Base-by-base conservation (phyloP, 2,888 invertebrate genomes). In the Chymomyza amoena region DNA sequence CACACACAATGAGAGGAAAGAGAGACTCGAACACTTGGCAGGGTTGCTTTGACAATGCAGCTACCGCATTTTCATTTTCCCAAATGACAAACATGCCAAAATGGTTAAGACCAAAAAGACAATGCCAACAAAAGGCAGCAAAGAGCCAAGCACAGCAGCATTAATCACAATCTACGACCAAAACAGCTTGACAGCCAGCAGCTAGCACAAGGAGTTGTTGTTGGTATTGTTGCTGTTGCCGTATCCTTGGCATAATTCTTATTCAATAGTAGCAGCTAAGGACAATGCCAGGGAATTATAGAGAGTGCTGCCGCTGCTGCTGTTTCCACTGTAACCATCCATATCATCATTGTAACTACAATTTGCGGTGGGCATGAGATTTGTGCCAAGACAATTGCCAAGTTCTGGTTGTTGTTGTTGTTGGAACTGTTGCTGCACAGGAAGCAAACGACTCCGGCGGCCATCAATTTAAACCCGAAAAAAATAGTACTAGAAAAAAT, bases 1-100 rank as follows among this genome's bases (percentile, higher is more conserved):
- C 13, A 39, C 32, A 64, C 64, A 68, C 45, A 61, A 39, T 61
- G 6, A 45, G 6, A 45, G 13, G 4, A 32, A 4, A 1, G 1
- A n/a, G n/a, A n/a, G 32, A 5, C 32, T 32, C 7, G 7, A 32
- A 32, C 32, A 32, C 32, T 61, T 64, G 39, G 56, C 18, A n/a
- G 63, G 60, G 50, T 20, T 20, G 15, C 65, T 25, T 10, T 59
- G 15, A 6, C 45, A 15, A 50, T 20, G 7, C 81, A 77, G 88
- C 88, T 76, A 87, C 89, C 77, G 87, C 86, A 82, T 32, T 32
- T 32, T 32, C 88, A 85, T 88, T 88, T 88, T 85, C 89, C 87
- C 83, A 88, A 85, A 85, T 85, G 89, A 88, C 89, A 85, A 85
- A 88, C 84, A 88, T 88, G 84, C 87, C 84, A 89, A 87, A 89